Percentiles rank a stretch among this genome's conserved stretches.
phyloP scores from a whole-genome alignment of 2,797 vertebrate species.

The Gallirallus australis region DNA sequence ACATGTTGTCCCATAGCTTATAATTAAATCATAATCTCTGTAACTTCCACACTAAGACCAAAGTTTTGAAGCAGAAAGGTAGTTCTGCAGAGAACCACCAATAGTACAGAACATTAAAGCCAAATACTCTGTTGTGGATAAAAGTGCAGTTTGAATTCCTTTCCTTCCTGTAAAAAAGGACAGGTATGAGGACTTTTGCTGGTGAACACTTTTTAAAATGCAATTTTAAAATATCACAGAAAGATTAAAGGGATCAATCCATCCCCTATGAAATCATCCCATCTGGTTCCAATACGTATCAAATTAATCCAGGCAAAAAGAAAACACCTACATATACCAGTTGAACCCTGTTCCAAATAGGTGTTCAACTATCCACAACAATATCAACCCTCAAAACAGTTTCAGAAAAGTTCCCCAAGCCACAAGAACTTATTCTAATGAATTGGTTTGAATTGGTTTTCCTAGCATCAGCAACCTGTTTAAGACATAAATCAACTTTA shows the following conservation, averaged over 20 bases:
- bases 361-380: background rate
- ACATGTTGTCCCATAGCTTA: background rate
- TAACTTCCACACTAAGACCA: background rate
- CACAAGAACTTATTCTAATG: background rate
- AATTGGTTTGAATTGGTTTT: background rate
- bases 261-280: background rate
- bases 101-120: background rate
- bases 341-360: background rate
- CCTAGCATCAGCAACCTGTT: background rate
- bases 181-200: background rate
- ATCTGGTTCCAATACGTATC: background rate
- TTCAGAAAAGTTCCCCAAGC: background rate
- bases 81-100: background rate
- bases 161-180: background rate
- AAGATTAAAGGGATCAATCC: background rate
- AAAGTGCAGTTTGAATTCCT: background rate
- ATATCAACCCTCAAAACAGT: background rate
- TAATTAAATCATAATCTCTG: background rate
- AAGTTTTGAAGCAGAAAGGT: background rate
- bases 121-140: background rate
- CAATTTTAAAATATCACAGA: background rate
- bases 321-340: background rate
- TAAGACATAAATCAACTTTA: background rate
- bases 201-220: background rate
- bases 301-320: background rate